Conservation (phyloP, 2,888 invertebrate species). For the Drosophila percnosoma region DNA sequence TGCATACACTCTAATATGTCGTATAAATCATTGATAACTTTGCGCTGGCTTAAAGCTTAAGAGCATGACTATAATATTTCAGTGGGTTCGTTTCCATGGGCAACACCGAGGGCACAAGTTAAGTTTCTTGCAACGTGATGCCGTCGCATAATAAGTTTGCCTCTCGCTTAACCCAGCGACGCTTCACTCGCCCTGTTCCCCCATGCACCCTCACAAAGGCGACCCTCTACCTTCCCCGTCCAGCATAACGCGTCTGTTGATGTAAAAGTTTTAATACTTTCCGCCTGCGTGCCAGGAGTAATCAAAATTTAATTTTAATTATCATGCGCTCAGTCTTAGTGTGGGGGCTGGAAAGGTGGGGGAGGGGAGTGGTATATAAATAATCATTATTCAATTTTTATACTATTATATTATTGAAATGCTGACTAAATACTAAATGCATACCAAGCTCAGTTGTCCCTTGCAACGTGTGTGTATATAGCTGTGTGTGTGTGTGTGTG, state of each 20-base stretch:
- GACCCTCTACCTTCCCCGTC: background rate
- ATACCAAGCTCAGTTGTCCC: background rate
- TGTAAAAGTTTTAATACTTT: slow-evolving; percentile 11
- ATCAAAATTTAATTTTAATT: slow-evolving; percentile 72
- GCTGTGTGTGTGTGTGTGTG: background rate
- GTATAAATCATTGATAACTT: background rate
- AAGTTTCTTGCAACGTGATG: slow-evolving; percentile 2
- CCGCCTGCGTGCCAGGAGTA: slow-evolving; percentile 35
- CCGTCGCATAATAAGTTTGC: background rate
- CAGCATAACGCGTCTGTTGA: slow-evolving; percentile 5
- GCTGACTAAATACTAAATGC: background rate
- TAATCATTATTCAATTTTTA: background rate
- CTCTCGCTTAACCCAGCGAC: background rate
- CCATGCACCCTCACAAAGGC: background rate
- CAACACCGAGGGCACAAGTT: background rate
- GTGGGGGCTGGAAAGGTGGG: background rate
- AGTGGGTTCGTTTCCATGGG: background rate
- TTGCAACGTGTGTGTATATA: background rate
- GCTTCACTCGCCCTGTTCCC: background rate
- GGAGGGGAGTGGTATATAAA: background rate
- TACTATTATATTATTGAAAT: background rate
- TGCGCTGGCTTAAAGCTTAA: background rate
- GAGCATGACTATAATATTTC: background rate
- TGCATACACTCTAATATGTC: background rate
- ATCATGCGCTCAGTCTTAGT: background rate